Percentiles rank a stretch among this genome's conserved stretches.
Conservation (phyloP, 2,797 vertebrate genomes). For the Sphaeramia orbicularis region DNA sequence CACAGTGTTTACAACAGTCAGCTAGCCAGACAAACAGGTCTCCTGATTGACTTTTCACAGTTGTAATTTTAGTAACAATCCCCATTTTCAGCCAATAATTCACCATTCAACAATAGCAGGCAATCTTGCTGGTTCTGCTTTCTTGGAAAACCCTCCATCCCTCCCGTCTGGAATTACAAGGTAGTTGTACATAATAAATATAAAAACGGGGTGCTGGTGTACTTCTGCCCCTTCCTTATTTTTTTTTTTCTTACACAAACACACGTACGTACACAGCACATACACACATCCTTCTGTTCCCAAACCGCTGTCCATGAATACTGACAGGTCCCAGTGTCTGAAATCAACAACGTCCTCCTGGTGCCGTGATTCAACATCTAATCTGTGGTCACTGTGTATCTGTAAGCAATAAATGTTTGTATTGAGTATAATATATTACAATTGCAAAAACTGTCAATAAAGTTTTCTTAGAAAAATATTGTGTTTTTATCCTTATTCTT, state of each 20-base stretch:
- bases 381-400: constrained; percentile 61
- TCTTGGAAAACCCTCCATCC: not conserved
- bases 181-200: constrained; percentile 79
- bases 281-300: constrained; percentile 38
- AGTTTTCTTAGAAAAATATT: too few species aligned
- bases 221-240: constrained; percentile 55
- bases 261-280: constrained; percentile 57
- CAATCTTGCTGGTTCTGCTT: constrained; percentile 29
- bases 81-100: not conserved
- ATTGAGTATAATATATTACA: too few species aligned
- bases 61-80: too few species aligned
- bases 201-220: constrained; percentile 81
- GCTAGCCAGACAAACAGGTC: too few species aligned
- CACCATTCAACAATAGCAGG: constrained; percentile 35
- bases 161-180: constrained; percentile 49
- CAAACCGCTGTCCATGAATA: constrained; percentile 52
- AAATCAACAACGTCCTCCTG: constrained; percentile 50
- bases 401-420: constrained; percentile 39
- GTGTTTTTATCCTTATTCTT: too few species aligned
- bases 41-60: too few species aligned
- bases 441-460: too few species aligned
- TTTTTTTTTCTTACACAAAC: constrained; percentile 45
- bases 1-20: too few species aligned
- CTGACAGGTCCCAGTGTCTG: constrained; percentile 61
- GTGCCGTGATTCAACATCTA: constrained; percentile 39